Evolutionary conservation across 2,888 invertebrate species (phyloP), one percentile per base, ranked within the genome.

Genomic region (Drosophila macrospina): DNA sequence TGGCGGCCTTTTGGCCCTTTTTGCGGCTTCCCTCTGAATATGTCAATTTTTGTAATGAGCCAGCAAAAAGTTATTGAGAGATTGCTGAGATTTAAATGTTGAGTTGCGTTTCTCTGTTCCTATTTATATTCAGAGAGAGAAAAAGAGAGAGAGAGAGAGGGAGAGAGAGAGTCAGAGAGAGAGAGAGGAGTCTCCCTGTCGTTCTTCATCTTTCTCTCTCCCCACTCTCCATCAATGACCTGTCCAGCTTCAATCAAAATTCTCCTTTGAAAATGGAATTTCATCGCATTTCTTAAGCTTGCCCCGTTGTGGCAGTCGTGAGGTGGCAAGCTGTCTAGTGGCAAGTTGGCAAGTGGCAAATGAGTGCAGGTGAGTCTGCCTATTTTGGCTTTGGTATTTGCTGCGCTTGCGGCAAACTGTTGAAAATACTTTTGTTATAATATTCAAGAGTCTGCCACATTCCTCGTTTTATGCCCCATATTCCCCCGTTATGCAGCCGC

Each of bases 21-120:
- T 39, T 28, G 28, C 16, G 15, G 28, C 39, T 30, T 4, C 39
- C 41, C 48, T 62, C 64, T 64, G 63, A 69, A 69, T 68, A 77
- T 82, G 73, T 75, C 73, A 77, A 79, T 85, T 70, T 71, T 78
- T 78, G 48, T 78, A 83, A 86, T 80, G 86, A 75, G 68, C 65
- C 65, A 62, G 69, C 76, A 79, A 47, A 78, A 52, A 71, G 24
- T 28, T n/a, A 10, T 20, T 11, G 6, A 45, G 28, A 7, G 16
- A 13, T 11, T 44, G 10, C 11, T 36, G 26, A 8, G 26, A 45
- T 45, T 45, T 45, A 36, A 45, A 45, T 56, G 26, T 20, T 44
- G 26, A 55, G 44, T 15, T 26, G 28, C 8, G 1, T 36, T 42
- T 2, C 7, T 28, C 24, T 8, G 20, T 26, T 1, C 1, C 32